These are phyloP conservation scores for Diarsia brunnea DNA, from an alignment of 2,888 invertebrate species.

Conservation along the genomic window DNA sequence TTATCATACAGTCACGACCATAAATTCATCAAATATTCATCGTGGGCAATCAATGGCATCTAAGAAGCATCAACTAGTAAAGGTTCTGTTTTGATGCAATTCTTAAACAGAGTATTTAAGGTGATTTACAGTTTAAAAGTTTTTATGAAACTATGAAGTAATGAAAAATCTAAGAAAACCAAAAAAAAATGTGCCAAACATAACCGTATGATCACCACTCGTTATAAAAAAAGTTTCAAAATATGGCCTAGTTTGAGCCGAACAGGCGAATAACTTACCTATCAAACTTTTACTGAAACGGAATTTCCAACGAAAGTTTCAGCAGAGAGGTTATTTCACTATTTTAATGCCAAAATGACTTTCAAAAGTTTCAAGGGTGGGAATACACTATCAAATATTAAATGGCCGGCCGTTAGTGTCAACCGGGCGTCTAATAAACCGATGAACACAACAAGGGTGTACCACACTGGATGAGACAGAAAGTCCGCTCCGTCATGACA, in stretches of 20 bases:
- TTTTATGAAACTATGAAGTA: neutral
- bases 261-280: conserved; percentile 16
- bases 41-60: neutral
- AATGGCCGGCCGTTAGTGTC: conserved; percentile 30
- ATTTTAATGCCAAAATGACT: conserved; percentile 5
- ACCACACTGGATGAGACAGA: conserved; percentile 1
- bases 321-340: neutral
- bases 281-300: neutral
- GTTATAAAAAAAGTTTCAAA: neutral
- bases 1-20: neutral
- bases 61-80: neutral
- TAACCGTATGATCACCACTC: neutral
- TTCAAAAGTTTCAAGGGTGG: neutral
- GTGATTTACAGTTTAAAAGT: neutral
- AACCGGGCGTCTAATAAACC: conserved; percentile 41
- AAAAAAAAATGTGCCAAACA: neutral
- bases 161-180: neutral
- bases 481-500: neutral
- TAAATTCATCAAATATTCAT: neutral
- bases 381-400: conserved; percentile 25
- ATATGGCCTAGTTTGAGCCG: conserved; percentile 7
- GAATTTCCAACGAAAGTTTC: neutral
- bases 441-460: conserved; percentile 18
- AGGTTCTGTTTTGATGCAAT: neutral
- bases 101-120: neutral